These are phyloP conservation scores for Cydia amplana DNA, from an alignment of 1,140 invertebrate species.

Conservation along the genomic window DNA sequence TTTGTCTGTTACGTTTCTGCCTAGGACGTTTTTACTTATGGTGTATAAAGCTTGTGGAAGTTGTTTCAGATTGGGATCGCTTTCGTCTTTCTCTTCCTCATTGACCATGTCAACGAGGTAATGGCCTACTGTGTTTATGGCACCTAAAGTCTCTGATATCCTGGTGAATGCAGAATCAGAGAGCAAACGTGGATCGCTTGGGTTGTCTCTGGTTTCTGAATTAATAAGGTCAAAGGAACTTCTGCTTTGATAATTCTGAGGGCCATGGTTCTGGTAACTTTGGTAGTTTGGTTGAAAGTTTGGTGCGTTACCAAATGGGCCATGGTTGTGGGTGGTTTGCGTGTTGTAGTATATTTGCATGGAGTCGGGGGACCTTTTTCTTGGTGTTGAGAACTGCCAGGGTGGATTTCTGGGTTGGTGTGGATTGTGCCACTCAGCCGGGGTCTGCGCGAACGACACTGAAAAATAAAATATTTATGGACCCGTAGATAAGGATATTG, in stretches of 20 bases:
- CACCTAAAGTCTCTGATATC: slow-evolving; percentile 86
- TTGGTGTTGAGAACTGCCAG: slow-evolving; percentile 65
- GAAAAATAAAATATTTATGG: slow-evolving; percentile 42
- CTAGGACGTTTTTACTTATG: slow-evolving; percentile 89
- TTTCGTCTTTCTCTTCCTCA: slow-evolving; percentile 68
- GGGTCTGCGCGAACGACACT: slow-evolving; percentile 58
- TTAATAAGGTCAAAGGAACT: slow-evolving; percentile 52
- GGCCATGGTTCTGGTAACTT: slow-evolving; percentile 45
- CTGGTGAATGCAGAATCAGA: slow-evolving; percentile 82
- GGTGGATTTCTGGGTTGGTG: slow-evolving; percentile 60
- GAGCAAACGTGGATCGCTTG: slow-evolving; percentile 74
- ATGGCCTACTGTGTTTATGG: slow-evolving; percentile 89
- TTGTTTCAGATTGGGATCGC: slow-evolving; percentile 66
- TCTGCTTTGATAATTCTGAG: slow-evolving; percentile 56
- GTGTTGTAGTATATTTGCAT: slow-evolving; percentile 40
- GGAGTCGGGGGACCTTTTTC: slow-evolving; percentile 64
- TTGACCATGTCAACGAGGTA: slow-evolving; percentile 90
- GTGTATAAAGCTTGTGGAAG: slow-evolving; percentile 87
- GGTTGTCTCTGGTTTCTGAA: slow-evolving; percentile 49
- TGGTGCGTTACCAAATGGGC: background rate
- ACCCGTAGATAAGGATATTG: background rate
- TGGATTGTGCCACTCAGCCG: slow-evolving; percentile 52
- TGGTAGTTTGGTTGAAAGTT: slow-evolving; percentile 28
- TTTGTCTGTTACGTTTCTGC: slow-evolving; percentile 88
- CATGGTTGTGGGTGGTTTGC: background rate